Evolutionary conservation across 2,888 invertebrate species (phyloP), one percentile per base, ranked within the genome.

Genomic region (Biston betularia): DNA sequence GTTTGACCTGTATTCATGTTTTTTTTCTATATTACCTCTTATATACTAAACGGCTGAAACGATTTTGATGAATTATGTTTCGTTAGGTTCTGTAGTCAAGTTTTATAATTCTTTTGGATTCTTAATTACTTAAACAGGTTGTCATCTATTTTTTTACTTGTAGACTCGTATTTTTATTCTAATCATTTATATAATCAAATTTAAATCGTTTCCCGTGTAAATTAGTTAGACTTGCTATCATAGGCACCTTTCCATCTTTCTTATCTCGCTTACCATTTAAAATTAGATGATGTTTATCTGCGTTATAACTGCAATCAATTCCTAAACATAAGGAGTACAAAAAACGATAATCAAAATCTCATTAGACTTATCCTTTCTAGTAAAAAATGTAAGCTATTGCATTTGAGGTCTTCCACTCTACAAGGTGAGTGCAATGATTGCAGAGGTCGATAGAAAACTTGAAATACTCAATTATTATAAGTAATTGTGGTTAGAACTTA

Each of bases 381-480:
- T 66, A 58, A 71, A 64, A 74, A 74, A 70, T 38, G 24, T 6
- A 8, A 48, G 12, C 15, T 6, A 24, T 12, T 58, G 69, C 8
- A 74, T 66, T 72, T 76, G 79, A 85, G 84, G 84, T 82, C 82
- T 83, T 79, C 82, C 74, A 83, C 76, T 83, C 75, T 68, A 70
- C 81, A 81, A 84, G 83, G 84, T 79, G 75, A 85, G 73, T 70
- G 77, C 57, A 44, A 68, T 45, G 49, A 55, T 45, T 73, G 75
- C 75, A 70, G 72, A 81, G 82, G 82, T 73, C 76, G 76, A 79
- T 79, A 70, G 75, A 71, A 14, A 74, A 75, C 64, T 68, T 40
- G 53, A 53, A 53, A 53, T 15, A 24, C 42, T 33, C n/a, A 44
- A 24, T 11, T 40, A 15, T 4, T 46, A 0, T 34, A 7, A 35